A percentile compares a stretch with the other conserved stretches of the same genome.
Evolutionary conservation across 2,113 vertebrate genomes (phyloP).

Genomic region (Apus apus): DNA sequence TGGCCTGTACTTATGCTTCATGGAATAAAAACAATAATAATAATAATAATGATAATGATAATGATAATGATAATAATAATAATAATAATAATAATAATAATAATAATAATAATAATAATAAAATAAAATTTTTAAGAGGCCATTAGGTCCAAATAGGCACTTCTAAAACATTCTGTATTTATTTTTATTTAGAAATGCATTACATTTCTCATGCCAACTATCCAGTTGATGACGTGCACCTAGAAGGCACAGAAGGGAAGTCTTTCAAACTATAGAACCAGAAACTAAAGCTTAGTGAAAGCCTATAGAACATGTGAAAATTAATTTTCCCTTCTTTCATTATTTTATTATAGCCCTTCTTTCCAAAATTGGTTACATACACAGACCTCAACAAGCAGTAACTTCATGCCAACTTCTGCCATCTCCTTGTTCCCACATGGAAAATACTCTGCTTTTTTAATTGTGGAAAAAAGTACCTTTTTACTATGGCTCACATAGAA

Average conservation of each 20-base stretch:
- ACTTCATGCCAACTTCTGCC: background rate
- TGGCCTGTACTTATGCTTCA: background rate
- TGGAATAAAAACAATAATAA: background rate
- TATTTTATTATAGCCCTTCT: background rate
- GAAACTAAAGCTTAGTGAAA: background rate
- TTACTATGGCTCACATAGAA: background rate
- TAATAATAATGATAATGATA: no score
- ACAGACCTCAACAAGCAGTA: background rate
- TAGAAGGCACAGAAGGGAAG: background rate
- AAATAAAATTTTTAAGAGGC: fast-evolving
- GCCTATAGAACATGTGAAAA: background rate
- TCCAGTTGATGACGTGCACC: background rate
- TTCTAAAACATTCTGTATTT: background rate
- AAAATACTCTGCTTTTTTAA: background rate
- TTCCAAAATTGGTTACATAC: background rate
- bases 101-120: no score
- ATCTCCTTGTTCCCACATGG: background rate
- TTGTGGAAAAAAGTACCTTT: background rate
- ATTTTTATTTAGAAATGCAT: background rate
- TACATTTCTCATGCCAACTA: background rate
- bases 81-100: no score
- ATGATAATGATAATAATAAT: no score
- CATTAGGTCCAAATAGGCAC: background rate
- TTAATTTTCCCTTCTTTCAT: background rate
- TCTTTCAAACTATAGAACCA: background rate